Evolutionary conservation across 2,113 vertebrate genomes (phyloP), one percentile per base, ranked within the genome.

Genomic region (Semnornis frantzii): DNA sequence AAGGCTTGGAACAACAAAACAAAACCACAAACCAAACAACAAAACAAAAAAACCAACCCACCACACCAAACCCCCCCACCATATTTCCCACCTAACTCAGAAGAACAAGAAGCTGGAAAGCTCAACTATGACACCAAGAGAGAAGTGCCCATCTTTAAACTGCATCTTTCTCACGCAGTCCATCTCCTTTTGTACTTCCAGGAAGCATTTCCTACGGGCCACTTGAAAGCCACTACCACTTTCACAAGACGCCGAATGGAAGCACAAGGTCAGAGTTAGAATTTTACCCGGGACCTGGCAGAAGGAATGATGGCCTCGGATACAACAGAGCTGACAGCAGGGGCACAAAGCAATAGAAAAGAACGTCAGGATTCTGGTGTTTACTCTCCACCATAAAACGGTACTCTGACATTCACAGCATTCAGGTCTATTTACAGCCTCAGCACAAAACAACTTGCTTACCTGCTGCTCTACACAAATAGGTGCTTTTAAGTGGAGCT

Each of bases 381-480:
- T 92, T 78, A 66, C 66, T 69, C 48, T n/a, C 58, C 33, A 24
- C 28, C 65, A 58, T 21, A n/a, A 93, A 71, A 57, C 7, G 21
- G 62, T 6, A 58, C 6, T 0, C 0, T 64, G 77, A 68, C 15
- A 92, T 54, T 81, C 63, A 73, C 63, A 63, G 64, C 58, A 42
- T 62, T 52, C 27, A 3, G 31, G 54, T 23, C 82, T 80, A 46
- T 91, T 85, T 90, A 74, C 48, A 95, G 85, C 31, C 69, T 55
- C 6, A 0, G 8, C 52, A 86, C 62, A 81, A 71, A 93, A 71
- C 85, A 95, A 77, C 62, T 60, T 71, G 82, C 85, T 83, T 71
- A 92, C 88, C 82, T 83, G 65, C 73, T 78, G 37, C 31, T 72
- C 76, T 57, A 74, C 60, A 89, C 20, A 93, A 94, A 90, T 8